Evolutionary conservation across 2,888 invertebrate species (phyloP).

Genomic region (Chalcis sispes): DNA sequence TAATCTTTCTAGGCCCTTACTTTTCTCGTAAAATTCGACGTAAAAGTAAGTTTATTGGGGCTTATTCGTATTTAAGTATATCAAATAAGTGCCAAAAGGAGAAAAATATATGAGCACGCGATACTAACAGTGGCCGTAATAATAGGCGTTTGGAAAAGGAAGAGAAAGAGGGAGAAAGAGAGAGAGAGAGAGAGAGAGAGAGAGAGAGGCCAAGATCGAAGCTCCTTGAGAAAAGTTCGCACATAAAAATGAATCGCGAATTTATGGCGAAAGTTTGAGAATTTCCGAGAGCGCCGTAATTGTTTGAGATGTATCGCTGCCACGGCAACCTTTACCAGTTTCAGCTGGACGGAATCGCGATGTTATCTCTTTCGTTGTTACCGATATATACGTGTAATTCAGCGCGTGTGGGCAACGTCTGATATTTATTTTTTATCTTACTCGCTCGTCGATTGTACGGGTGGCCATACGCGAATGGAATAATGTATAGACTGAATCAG

Average conservation of each 20-base stretch:
- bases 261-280: constrained; percentile 54
- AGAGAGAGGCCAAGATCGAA: constrained; percentile 17
- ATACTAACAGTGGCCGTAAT: constrained; percentile 43
- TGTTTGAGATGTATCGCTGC: constrained; percentile 54
- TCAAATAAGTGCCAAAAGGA: constrained; percentile 35
- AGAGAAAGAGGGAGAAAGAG: too few species aligned
- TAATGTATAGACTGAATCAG: constrained; percentile 12
- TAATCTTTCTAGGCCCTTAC: constrained; percentile 35
- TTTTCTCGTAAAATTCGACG: constrained; percentile 47
- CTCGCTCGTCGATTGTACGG: background rate
- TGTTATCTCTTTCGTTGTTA: constrained; percentile 24
- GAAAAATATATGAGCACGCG: constrained; percentile 43
- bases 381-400: background rate
- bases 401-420: background rate
- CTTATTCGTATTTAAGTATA: constrained; percentile 52
- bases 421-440: background rate
- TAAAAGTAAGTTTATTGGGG: constrained; percentile 45
- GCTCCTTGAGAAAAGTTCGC: constrained; percentile 50
- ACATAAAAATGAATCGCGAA: constrained; percentile 57
- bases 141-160: constrained; percentile 40
- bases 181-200: too few species aligned
- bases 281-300: constrained; percentile 49
- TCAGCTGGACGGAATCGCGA: background rate
- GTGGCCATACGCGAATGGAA: constrained; percentile 12
- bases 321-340: background rate